Conservation (phyloP, 2,113 vertebrate species). For the Dascyllus trimaculatus region DNA sequence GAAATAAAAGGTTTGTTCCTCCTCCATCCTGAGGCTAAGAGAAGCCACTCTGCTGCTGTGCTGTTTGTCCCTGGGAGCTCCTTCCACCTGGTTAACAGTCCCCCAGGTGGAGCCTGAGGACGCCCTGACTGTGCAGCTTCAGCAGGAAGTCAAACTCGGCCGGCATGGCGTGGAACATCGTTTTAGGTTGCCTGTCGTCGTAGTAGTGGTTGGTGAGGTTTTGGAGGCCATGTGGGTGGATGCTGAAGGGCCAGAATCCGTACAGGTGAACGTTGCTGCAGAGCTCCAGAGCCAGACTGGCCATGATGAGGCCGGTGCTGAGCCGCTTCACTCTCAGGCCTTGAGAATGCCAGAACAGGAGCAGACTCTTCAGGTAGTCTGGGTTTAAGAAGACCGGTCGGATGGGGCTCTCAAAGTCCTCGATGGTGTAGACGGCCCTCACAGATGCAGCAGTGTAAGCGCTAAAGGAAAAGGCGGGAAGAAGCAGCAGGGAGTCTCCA, state of each 20-base stretch:
- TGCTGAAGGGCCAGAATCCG: slow-evolving; percentile 95
- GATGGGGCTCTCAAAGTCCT: slow-evolving; percentile 85
- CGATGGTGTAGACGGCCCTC: slow-evolving; percentile 87
- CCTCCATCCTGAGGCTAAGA: slow-evolving; percentile 14
- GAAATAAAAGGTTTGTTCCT: too few species aligned
- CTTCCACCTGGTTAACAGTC: slow-evolving; percentile 78
- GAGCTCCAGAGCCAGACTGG: slow-evolving; percentile 91
- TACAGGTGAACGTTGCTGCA: slow-evolving; percentile 92
- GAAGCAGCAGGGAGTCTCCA: slow-evolving; percentile 86
- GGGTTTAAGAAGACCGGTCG: slow-evolving; percentile 91
- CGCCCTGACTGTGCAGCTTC: slow-evolving; percentile 90
- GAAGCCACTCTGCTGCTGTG: slow-evolving; percentile 8
- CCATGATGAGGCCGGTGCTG: slow-evolving; percentile 93
- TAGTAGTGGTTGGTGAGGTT: slow-evolving; percentile 95
- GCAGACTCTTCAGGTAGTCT: slow-evolving; percentile 88
- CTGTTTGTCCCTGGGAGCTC: background rate
- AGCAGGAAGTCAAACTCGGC: slow-evolving; percentile 91
- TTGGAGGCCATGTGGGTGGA: slow-evolving; percentile 78
- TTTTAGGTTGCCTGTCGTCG: slow-evolving; percentile 88
- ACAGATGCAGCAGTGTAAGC: slow-evolving; percentile 89
- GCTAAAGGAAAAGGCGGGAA: slow-evolving; percentile 92
- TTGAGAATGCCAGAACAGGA: slow-evolving; percentile 89
- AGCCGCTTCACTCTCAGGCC: slow-evolving; percentile 88
- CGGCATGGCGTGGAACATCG: slow-evolving; percentile 92
- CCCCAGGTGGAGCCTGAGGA: slow-evolving; percentile 91